Conservation (phyloP, 2,888 invertebrate species). For the Morinoia aosen region DNA sequence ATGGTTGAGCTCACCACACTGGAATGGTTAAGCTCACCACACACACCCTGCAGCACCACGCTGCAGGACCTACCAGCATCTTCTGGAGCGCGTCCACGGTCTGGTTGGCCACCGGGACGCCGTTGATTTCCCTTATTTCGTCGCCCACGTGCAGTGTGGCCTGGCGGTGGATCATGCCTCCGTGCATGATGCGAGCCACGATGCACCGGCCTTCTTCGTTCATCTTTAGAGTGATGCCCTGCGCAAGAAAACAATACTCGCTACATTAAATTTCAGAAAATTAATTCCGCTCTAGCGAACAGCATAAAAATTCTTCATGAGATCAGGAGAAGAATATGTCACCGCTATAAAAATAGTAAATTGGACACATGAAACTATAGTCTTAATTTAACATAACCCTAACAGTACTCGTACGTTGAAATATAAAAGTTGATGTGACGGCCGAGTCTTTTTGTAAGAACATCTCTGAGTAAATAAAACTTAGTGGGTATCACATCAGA, state of each 20-base stretch:
- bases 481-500: neutral
- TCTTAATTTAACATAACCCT: neutral
- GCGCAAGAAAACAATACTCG: conserved; percentile 70
- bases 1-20: neutral
- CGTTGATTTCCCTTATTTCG: conserved; percentile 99
- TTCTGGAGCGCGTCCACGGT: conserved; percentile 96
- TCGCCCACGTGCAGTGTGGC: conserved; percentile 99
- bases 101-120: conserved; percentile 94
- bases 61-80: conserved; percentile 86
- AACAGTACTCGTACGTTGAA: neutral
- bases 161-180: conserved; percentile 99
- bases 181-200: conserved; percentile 74
- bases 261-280: conserved; percentile 47
- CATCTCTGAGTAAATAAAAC: neutral
- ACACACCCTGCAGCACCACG: neutral
- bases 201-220: conserved; percentile 80
- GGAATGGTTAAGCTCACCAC: neutral
- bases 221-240: conserved; percentile 96
- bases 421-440: neutral
- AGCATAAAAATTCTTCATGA: neutral
- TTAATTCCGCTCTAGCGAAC: neutral
- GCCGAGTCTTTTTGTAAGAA: neutral
- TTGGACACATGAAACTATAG: neutral
- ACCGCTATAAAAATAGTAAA: neutral
- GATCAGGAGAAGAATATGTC: neutral